Evolutionary conservation across 2,797 vertebrate species (phyloP).

Genomic region (Myiotriccus ornatus): DNA sequence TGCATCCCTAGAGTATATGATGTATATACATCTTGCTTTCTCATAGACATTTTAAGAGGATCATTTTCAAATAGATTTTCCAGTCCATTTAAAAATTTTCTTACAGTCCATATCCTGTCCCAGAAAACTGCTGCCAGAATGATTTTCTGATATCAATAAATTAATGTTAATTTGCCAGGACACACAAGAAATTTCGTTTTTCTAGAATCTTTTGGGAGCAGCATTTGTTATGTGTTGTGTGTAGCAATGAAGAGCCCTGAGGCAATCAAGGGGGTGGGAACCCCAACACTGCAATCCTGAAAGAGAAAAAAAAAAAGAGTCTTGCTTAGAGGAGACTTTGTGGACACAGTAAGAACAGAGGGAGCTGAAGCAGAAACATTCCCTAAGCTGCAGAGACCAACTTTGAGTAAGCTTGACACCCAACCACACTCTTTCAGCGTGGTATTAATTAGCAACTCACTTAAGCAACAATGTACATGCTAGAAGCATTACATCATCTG

Average conservation of each 20-base stretch:
- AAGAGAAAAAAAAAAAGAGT: neutral
- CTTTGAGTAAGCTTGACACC: neutral
- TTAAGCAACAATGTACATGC: slow-evolving; percentile 26
- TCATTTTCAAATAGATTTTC: neutral
- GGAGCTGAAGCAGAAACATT: slow-evolving; percentile 3
- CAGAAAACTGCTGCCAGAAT: neutral
- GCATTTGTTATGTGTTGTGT: neutral
- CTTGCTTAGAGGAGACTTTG: neutral
- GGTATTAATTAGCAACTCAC: slow-evolving; percentile 30
- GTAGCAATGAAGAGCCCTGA: neutral
- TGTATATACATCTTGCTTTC: neutral
- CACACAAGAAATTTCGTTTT: neutral
- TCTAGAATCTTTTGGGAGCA: neutral
- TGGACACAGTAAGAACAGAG: neutral
- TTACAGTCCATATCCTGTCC: neutral
- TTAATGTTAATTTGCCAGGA: neutral
- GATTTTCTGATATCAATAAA: neutral
- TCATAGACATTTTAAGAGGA: neutral
- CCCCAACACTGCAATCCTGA: neutral
- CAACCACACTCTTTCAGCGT: slow-evolving; percentile 6
- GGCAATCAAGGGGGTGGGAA: neutral
- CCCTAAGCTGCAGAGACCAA: neutral
- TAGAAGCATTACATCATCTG: slow-evolving; percentile 38
- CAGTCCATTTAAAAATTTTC: neutral
- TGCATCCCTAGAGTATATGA: neutral